These are phyloP conservation scores for Leuciscus idus DNA, from an alignment of 2,113 vertebrate species.

Conservation along the genomic window DNA sequence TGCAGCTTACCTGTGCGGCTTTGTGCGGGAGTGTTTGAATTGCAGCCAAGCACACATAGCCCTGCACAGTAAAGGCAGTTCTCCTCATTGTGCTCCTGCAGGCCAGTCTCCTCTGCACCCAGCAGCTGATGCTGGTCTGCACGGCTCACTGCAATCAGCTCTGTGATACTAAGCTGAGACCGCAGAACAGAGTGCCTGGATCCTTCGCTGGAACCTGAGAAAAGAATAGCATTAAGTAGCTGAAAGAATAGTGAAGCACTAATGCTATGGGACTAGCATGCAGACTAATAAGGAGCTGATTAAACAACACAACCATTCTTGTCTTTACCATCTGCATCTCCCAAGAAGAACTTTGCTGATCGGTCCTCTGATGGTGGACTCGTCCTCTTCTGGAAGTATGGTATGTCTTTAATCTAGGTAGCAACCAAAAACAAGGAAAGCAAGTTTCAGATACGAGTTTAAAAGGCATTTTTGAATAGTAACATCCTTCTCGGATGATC, in stretches of 20 bases:
- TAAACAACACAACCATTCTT: neutral
- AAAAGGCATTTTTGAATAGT: neutral
- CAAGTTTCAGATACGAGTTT: neutral
- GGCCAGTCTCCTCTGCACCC: conserved; percentile 90
- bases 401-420: conserved; percentile 85
- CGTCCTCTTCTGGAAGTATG: conserved; percentile 94
- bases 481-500: neutral
- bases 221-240: conserved; percentile 55
- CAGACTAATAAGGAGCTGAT: neutral
- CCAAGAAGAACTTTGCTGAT: conserved; percentile 79
- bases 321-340: conserved; percentile 80
- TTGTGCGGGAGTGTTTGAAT: conserved; percentile 82
- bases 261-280: neutral
- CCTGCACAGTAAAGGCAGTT: conserved; percentile 98
- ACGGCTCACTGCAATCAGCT: conserved; percentile 89
- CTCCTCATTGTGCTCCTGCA: conserved; percentile 94
- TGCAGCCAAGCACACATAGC: conserved; percentile 84
- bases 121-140: conserved; percentile 84
- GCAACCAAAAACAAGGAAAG: neutral
- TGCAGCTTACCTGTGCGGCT: conserved; percentile 82
- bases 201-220: conserved; percentile 72
- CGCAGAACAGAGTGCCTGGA: conserved; percentile 84
- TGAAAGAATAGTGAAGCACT: neutral
- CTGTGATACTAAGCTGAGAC: conserved; percentile 95
- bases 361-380: conserved; percentile 88